phyloP scores from a whole-genome alignment of 2,888 invertebrate genomes.

The Pemphredon lugubris region DNA sequence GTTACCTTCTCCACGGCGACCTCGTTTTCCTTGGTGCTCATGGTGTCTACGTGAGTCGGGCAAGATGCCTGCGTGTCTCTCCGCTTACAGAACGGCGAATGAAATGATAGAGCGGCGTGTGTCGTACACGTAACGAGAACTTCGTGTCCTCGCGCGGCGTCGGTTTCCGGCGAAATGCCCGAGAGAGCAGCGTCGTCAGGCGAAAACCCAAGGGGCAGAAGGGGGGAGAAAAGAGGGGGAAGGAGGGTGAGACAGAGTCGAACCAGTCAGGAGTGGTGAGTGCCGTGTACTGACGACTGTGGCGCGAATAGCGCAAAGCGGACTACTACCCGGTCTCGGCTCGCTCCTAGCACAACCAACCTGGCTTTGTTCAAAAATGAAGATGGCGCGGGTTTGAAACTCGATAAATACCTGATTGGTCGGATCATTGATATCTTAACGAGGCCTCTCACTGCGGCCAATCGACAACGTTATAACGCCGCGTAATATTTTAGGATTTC shows the following conservation, averaged over 20 bases:
- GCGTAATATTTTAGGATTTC: slow-evolving; percentile 44
- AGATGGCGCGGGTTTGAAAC: slow-evolving; percentile 89
- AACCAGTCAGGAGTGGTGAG: slow-evolving; percentile 70
- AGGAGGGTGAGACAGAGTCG: slow-evolving; percentile 54
- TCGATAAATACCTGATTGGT: slow-evolving; percentile 81
- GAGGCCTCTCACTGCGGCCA: slow-evolving; percentile 25
- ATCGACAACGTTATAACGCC: slow-evolving; percentile 45
- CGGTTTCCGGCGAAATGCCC: slow-evolving; percentile 81
- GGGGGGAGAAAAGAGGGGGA: slow-evolving; percentile 47
- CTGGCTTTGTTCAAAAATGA: slow-evolving; percentile 90
- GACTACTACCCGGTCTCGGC: slow-evolving; percentile 85
- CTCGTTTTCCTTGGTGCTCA: slow-evolving; percentile 93
- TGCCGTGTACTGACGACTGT: slow-evolving; percentile 83
- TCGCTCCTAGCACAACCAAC: slow-evolving; percentile 78
- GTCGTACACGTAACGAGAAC: slow-evolving; percentile 62
- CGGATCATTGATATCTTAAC: slow-evolving; percentile 53
- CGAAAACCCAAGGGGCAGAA: slow-evolving; percentile 67
- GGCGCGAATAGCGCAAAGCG: slow-evolving; percentile 80
- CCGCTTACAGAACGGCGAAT: slow-evolving; percentile 49
- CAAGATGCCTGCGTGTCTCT: slow-evolving; percentile 48
- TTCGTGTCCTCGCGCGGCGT: slow-evolving; percentile 78
- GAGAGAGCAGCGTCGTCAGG: slow-evolving; percentile 78
- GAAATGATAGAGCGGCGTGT: slow-evolving; percentile 50
- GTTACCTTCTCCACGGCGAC: slow-evolving; percentile 92
- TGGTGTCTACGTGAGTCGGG: slow-evolving; percentile 79